These are phyloP conservation scores for Lontra canadensis DNA, from an alignment of 2,113 vertebrate species.

Conservation along the genomic window DNA sequence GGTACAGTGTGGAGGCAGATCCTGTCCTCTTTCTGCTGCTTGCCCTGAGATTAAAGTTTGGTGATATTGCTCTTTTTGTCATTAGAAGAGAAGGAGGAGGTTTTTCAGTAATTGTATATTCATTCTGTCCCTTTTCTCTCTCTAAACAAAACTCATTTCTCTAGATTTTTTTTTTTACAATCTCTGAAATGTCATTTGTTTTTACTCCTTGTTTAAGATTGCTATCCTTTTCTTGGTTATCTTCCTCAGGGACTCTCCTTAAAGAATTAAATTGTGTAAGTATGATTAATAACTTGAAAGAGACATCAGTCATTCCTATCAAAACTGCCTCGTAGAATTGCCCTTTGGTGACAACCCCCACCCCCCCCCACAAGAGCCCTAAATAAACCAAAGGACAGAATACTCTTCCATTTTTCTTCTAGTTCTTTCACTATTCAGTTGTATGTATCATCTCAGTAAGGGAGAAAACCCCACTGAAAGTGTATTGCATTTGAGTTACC, in stretches of 20 bases:
- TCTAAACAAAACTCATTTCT: conserved; percentile 10
- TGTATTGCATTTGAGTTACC: background rate
- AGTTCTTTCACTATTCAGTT: background rate
- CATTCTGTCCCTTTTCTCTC: background rate
- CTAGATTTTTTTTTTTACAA: background rate
- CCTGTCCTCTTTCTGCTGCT: background rate
- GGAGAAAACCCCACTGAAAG: background rate
- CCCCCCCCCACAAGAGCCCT: background rate
- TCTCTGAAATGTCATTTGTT: background rate
- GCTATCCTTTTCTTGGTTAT: background rate
- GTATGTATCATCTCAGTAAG: background rate
- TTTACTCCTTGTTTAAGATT: background rate
- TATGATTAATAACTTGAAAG: conserved; percentile 15
- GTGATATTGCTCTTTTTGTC: background rate
- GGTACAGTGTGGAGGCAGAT: background rate
- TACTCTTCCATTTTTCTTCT: background rate
- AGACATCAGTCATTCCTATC: background rate
- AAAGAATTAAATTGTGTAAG: background rate
- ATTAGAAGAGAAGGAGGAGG: background rate
- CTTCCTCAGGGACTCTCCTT: background rate
- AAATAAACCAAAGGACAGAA: conserved; percentile 24
- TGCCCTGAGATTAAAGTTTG: background rate
- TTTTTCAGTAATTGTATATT: background rate
- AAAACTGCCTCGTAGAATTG: background rate
- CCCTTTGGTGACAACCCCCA: background rate